Evolutionary conservation across 2,888 invertebrate species (phyloP), one percentile per base, ranked within the genome.

Genomic region (Rhimphoctona megacephalus): DNA sequence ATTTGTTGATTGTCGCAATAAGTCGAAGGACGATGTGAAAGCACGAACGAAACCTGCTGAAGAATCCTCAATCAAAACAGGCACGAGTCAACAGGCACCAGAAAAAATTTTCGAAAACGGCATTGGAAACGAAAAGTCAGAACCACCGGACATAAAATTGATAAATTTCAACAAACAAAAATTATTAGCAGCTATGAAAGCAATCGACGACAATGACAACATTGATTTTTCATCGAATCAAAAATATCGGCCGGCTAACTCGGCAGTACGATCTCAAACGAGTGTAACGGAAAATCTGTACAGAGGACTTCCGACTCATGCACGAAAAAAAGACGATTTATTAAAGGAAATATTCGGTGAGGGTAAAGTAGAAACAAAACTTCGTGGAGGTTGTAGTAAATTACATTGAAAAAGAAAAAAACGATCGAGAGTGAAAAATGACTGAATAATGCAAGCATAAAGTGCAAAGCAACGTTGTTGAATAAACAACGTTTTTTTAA

Each of bases 131-230:
- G 49, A 57, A 22, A 46, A 52, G 25, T 30, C 36, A 6, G 76
- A 70, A 22, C 54, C 66, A 33, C 14, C 67, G 11, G 89, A 87
- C 52, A 81, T 84, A 49, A 86, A 89, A 57, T 77, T 87, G 90
- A 89, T 89, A 88, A 93, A 85, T 81, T 93, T 94, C 61, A 95
- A 95, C 81, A 96, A 96, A 91, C 95, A 95, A 73, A 96, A 96
- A 90, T 92, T 96, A 64, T 94, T 96, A 77, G 96, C 96, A 19
- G 96, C 96, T 2, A 94, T 96, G 85, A 96, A 96, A 90, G 96
- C 96, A 33, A 96, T 96, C 86, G 96, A 96, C 91, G 95, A 95
- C 84, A 94, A 94, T 61, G 93, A 93, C 70, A 93, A 94, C 78
- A 92, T 94, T 57, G 93, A 94, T 77, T 92, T 91, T 85, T 17